Conservation (phyloP, 2,113 vertebrate genomes). For the Probosciger aterrimus region DNA sequence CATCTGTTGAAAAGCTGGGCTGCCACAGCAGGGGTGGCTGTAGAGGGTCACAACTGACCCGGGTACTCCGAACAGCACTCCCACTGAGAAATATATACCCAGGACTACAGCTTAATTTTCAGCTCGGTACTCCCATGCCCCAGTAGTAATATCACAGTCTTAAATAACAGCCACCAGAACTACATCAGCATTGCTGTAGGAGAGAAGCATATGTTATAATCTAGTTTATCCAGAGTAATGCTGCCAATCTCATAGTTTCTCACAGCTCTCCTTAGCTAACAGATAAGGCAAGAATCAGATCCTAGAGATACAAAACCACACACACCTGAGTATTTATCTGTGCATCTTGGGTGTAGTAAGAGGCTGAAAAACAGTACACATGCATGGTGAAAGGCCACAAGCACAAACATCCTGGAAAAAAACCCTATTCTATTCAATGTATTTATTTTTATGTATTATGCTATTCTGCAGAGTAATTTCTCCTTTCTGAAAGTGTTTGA, state of each 20-base stretch:
- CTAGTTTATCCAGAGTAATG: neutral
- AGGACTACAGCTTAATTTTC: neutral
- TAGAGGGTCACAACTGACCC: neutral
- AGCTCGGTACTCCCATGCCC: neutral
- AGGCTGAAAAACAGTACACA: neutral
- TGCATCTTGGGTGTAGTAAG: neutral
- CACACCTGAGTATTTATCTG: neutral
- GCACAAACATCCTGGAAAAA: neutral
- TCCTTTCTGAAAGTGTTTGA: neutral
- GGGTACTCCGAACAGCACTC: neutral
- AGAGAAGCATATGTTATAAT: neutral
- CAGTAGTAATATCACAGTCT: neutral
- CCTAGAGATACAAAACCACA: neutral
- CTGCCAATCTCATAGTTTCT: neutral
- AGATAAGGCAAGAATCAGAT: neutral
- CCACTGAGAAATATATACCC: fast-evolving
- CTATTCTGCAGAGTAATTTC: neutral
- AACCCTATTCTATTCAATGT: neutral
- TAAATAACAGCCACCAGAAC: neutral
- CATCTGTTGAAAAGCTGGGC: neutral
- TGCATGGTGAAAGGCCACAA: neutral
- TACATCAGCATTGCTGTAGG: neutral
- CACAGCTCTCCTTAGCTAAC: neutral
- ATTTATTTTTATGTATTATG: neutral
- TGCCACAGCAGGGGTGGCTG: neutral